Base-by-base conservation (phyloP, 2,888 invertebrate genomes). In the Dasysyrphus albostriatus region DNA sequence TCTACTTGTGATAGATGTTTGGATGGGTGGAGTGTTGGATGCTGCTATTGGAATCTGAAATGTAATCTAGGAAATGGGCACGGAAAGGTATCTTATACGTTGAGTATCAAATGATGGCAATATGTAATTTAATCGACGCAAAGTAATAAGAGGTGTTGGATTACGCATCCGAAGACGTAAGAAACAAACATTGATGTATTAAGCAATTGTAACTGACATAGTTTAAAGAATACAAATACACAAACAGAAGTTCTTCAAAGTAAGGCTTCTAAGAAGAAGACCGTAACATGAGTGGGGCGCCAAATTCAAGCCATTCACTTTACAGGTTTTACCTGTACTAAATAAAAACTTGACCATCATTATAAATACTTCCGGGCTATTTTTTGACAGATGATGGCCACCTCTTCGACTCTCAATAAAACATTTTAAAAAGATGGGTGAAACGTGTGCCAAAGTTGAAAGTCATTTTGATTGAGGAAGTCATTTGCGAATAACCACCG, bases 51-150 rank as follows among this genome's bases (percentile, higher is more conserved):
- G 63, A 65, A 61, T 24, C 39, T 70, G 75, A 65, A 75, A 80
- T 47, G 14, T 29, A 32, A 70, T 74, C 83, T 74, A 63, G 74
- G 73, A 83, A 83, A 79, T 56, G 74, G 7, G 37, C n/a, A n/a
- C n/a, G n/a, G n/a, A n/a, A 54, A 54, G 19, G 37, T 51, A 78
- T 24, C 24, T 24, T 67, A 49, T 14, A 14, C 14, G 61, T 10
- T 29, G 63, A 54, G 73, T 63, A 39, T 44, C 42, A 58, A 58
- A 42, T 51, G 39, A 51, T 51, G 14, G 34, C 5, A 63, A 73
- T 16, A 14, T 58, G 80, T 80, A 83, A 83, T 54, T 34, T 32
- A 63, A 83, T 63, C 74, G 32, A 42, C 9, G 24, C 24, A 24
- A 24, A 56, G 51, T 47, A 10, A 49, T 70, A 42, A 24, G 9